Evolutionary conservation across 2,113 vertebrate genomes (phyloP).

Genomic region (Tringa solitaria): DNA sequence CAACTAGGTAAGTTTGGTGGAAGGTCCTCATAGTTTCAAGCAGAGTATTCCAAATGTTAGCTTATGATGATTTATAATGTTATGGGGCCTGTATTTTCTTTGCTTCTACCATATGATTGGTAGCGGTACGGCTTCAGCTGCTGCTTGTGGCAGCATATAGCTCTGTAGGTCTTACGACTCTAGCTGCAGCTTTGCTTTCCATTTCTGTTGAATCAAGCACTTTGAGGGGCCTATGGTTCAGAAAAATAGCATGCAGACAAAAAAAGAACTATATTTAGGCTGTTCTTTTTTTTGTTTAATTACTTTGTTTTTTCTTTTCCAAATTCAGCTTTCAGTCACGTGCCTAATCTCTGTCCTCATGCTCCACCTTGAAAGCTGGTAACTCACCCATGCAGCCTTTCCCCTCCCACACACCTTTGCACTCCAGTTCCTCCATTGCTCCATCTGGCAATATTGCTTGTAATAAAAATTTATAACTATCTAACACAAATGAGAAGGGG

Average conservation of each 20-base stretch:
- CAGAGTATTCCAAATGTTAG: neutral
- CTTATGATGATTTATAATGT: neutral
- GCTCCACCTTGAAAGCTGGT: neutral
- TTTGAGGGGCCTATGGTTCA: neutral
- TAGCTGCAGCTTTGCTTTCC: neutral
- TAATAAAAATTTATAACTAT: neutral
- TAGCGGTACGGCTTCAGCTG: neutral
- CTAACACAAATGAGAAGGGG: neutral
- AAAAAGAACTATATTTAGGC: neutral
- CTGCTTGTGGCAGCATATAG: neutral
- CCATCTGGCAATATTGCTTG: neutral
- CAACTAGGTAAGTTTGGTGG: neutral
- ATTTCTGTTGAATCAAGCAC: neutral
- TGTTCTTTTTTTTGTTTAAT: neutral
- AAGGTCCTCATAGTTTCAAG: neutral
- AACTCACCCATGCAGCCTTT: neutral
- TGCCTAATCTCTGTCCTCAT: neutral
- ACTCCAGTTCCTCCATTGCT: neutral
- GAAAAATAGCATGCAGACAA: neutral
- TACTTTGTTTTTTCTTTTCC: neutral
- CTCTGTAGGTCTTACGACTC: neutral
- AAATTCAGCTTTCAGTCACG: neutral
- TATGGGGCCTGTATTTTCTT: neutral
- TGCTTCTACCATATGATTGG: neutral
- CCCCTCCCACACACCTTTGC: neutral